phyloP scores from a whole-genome alignment of 2,888 invertebrate species.

The Protophormia terraenovae region DNA sequence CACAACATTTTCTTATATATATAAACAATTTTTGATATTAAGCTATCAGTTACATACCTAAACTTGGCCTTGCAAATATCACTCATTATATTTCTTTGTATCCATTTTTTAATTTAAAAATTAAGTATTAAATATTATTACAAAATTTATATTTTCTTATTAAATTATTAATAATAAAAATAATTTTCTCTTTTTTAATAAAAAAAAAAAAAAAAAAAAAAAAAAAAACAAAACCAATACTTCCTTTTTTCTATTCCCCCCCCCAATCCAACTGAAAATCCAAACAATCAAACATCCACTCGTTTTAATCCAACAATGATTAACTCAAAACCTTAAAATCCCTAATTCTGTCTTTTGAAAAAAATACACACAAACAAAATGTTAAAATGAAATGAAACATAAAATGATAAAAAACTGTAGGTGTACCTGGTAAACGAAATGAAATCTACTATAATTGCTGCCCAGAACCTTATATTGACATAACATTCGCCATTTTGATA shows the following conservation, averaged over 20 bases:
- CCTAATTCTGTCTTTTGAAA: background rate
- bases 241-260: slow-evolving; percentile 57
- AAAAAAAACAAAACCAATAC: slow-evolving; percentile 16
- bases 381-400: slow-evolving; percentile 32
- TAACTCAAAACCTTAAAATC: background rate
- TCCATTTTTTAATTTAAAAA: background rate
- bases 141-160: background rate
- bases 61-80: slow-evolving; percentile 18
- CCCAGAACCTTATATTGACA: slow-evolving; percentile 98
- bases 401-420: slow-evolving; percentile 81
- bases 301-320: too few species aligned
- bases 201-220: background rate
- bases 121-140: background rate
- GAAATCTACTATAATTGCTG: slow-evolving; percentile 98
- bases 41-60: too few species aligned
- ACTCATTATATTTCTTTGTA: background rate
- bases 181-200: slow-evolving; percentile 51
- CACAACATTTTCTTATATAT: too few species aligned
- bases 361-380: slow-evolving; percentile 30
- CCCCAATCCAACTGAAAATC: background rate
- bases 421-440: slow-evolving; percentile 96
- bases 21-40: too few species aligned
- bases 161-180: slow-evolving; percentile 66
- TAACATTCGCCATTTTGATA: slow-evolving; percentile 98
- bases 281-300: background rate